phyloP scores from a whole-genome alignment of 2,113 vertebrate genomes.

The Chaenocephalus aceratus region DNA sequence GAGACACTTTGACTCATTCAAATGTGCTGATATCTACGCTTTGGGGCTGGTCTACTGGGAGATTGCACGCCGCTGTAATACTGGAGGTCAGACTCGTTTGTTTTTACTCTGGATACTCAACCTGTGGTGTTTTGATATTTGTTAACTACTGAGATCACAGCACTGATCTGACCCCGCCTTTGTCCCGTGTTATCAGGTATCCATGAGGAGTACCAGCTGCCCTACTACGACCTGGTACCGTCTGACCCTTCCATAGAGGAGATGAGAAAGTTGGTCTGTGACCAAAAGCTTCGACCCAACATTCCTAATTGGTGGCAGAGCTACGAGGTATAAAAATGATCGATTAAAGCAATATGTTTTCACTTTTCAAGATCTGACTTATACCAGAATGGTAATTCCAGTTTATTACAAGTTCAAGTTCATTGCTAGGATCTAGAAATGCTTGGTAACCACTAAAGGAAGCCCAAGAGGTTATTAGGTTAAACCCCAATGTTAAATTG shows the following conservation, averaged over 20 bases:
- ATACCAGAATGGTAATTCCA: background rate
- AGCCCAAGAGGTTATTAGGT: background rate
- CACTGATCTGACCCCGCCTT: conserved; percentile 11
- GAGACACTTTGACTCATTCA: conserved; percentile 98
- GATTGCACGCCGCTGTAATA: conserved; percentile 93
- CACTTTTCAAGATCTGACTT: background rate
- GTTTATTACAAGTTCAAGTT: background rate
- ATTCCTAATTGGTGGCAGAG: conserved; percentile 98
- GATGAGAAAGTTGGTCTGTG: conserved; percentile 96
- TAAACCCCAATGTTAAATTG: background rate
- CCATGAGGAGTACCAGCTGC: conserved; percentile 97
- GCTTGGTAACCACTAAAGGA: background rate
- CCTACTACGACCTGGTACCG: conserved; percentile 95
- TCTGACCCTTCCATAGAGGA: conserved; percentile 97
- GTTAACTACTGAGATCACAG: conserved; percentile 5
- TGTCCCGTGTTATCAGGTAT: conserved; percentile 83
- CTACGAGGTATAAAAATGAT: conserved; percentile 87
- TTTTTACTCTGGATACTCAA: conserved; percentile 33
- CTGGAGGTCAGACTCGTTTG: conserved; percentile 86
- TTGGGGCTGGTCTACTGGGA: conserved; percentile 97
- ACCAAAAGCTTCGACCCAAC: conserved; percentile 93
- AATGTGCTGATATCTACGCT: conserved; percentile 97
- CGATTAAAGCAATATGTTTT: background rate
- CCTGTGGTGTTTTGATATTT: conserved; percentile 23
- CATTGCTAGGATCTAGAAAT: background rate